Conservation (phyloP, 2,888 invertebrate genomes). For the Synergus japonicus region DNA sequence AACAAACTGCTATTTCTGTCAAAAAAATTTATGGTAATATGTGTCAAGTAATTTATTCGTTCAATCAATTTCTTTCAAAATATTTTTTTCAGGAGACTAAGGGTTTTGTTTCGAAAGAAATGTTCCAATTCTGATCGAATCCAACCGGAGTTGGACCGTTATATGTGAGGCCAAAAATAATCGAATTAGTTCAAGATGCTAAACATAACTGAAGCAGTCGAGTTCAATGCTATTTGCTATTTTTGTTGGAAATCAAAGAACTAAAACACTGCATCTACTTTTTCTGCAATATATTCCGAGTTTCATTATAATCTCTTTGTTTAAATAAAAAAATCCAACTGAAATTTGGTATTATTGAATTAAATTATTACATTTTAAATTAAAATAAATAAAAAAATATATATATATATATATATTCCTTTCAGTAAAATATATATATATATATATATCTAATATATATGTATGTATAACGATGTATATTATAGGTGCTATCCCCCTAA, state of each 20-base stretch:
- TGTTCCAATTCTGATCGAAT: conserved; percentile 22
- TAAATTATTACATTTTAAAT: too few relatives aligned
- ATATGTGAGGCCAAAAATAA: conserved; percentile 24
- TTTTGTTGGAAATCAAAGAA: conserved; percentile 10
- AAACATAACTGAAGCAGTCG: conserved; percentile 26
- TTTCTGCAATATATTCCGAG: too few relatives aligned
- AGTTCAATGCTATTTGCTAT: conserved; percentile 30
- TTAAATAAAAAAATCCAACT: too few relatives aligned
- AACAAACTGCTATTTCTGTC: too few relatives aligned
- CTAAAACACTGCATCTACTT: neutral
- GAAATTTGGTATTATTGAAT: too few relatives aligned
- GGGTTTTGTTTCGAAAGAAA: conserved; percentile 15
- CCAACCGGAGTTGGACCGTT: conserved; percentile 13
- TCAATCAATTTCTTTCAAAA: neutral
- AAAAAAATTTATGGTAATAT: too few relatives aligned
- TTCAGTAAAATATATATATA: too few relatives aligned
- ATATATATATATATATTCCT: neutral
- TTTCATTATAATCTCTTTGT: too few relatives aligned
- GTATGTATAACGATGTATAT: neutral
- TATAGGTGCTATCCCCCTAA: neutral
- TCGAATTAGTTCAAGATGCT: conserved; percentile 26
- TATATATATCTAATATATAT: neutral
- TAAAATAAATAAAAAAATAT: neutral
- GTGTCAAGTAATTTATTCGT: too few relatives aligned
- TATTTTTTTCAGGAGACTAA: neutral